Percentiles rank a stretch among this genome's conserved stretches.
phyloP scores from a whole-genome alignment of 1,140 invertebrate genomes.

The Pygmarrhopalites habei region DNA sequence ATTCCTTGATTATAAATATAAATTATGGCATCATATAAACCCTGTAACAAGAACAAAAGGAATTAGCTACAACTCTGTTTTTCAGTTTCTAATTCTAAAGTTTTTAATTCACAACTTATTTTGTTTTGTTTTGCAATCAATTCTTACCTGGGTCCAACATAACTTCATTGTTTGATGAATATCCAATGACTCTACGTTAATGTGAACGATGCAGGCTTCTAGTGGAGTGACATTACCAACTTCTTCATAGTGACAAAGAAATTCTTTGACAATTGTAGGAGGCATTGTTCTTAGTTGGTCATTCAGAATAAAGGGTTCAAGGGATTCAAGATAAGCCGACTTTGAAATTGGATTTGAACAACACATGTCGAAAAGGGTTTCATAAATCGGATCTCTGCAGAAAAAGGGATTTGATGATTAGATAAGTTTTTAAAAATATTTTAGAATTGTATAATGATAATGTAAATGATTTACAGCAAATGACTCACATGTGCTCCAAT shows the following conservation, averaged over 20 bases:
- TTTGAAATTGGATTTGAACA: constrained; percentile 45
- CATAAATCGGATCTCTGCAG: constrained; percentile 45
- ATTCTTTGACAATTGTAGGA: constrained; percentile 59
- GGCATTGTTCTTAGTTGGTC: constrained; percentile 50
- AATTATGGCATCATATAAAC: constrained; percentile 78
- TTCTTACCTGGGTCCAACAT: constrained; percentile 58
- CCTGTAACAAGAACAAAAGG: too few species aligned
- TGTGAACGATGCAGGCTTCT: constrained; percentile 70
- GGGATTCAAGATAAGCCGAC: constrained; percentile 47
- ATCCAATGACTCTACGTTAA: constrained; percentile 77
- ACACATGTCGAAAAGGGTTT: constrained; percentile 50
- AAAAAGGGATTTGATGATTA: constrained; percentile 11
- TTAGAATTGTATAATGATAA: too few species aligned
- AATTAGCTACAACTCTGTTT: too few species aligned
- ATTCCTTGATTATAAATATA: constrained; percentile 82
- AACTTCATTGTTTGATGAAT: constrained; percentile 78
- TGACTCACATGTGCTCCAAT: constrained; percentile 43
- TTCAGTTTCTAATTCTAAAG: too few species aligned
- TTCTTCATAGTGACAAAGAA: constrained; percentile 55
- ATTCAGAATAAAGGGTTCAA: constrained; percentile 50
- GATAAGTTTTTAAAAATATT: too few species aligned
- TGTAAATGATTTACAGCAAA: constrained; percentile 12
- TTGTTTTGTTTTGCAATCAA: too few species aligned
- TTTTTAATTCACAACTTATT: too few species aligned
- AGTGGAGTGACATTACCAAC: constrained; percentile 52